Conservation (phyloP, 2,113 vertebrate genomes). For the Asarcornis scutulata region DNA sequence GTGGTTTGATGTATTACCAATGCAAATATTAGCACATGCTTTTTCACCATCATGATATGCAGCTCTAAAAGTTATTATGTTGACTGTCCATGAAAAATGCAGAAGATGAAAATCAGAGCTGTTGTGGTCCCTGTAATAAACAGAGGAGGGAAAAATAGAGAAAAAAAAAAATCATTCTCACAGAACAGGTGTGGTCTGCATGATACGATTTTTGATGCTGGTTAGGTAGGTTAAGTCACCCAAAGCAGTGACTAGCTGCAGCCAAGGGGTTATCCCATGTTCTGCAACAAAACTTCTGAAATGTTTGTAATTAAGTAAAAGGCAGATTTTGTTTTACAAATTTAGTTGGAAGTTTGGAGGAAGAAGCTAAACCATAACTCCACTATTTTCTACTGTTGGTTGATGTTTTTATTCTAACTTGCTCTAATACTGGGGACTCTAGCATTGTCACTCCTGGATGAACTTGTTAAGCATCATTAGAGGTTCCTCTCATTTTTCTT, state of each 20-base stretch:
- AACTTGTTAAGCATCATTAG: not conserved
- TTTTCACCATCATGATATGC: not conserved
- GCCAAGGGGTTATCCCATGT: not conserved
- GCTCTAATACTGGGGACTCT: not conserved
- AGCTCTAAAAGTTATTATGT: not conserved
- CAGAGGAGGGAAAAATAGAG: rapidly evolving
- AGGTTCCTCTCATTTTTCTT: not conserved
- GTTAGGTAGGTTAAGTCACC: not conserved
- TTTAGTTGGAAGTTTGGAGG: not conserved
- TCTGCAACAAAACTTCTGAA: not conserved
- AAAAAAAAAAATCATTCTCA: not conserved
- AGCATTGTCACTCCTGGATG: not conserved
- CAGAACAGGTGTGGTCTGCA: not conserved
- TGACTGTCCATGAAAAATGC: not conserved
- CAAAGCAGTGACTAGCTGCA: not conserved
- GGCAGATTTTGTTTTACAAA: not conserved
- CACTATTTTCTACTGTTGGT: not conserved
- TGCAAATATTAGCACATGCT: not conserved
- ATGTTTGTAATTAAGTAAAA: not conserved
- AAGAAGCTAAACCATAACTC: not conserved
- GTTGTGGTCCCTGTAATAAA: not conserved
- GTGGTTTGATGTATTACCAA: not conserved
- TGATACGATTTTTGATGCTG: not conserved
- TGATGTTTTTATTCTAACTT: not conserved
- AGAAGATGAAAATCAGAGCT: not conserved